Evolutionary conservation across 2,797 vertebrate genomes (phyloP), one percentile per base, ranked within the genome.

Genomic region (Echiichthys vipera): DNA sequence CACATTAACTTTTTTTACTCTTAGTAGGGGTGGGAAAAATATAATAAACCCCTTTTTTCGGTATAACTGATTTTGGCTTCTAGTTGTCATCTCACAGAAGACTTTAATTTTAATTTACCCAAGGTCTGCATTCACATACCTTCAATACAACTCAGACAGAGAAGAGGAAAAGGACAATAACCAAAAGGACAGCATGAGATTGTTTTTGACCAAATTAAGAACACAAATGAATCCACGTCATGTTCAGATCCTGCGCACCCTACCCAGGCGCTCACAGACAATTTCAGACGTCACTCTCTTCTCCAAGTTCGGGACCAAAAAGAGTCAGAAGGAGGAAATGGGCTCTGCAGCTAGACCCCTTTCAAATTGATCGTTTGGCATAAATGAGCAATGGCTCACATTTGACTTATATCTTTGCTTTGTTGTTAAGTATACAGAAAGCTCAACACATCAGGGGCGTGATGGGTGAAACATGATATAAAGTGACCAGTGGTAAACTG

Each of bases 41-140:
- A 88, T 78, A 88, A 94, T 91, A 94, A 94, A 94, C 90, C 83
- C 87, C 89, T 77, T 69, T 87, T 92, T 94, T 93, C 84, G 47
- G 84, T 87, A 90, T 27, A 55, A 50, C n/a, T 37, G 22, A 71
- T 66, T 80, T 80, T 68, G 63, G 43, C 32, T 77, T 72, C 25
- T 75, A 84, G 50, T 71, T 69, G 22, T 37, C 5, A 11, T 68
- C 49, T 74, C 51, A 55, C 40, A 20, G 4, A n/a, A 37, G 4
- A 32, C 5, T 37, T n/a, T n/a, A n/a, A n/a, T n/a, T n/a, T n/a
- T 49, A 0, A 42, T 30, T 42, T 34, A 51, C 15, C 36, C 0
- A 0, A 46, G 1, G 3, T 20, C 24, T 29, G 40, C 43, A 42
- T 15, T 36, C 39, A 37, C 14, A 46, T 15, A 47, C 9, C 3